Base-by-base conservation (phyloP, 92 coral and sea anemone genomes). In the Bergia puertoricense region DNA sequence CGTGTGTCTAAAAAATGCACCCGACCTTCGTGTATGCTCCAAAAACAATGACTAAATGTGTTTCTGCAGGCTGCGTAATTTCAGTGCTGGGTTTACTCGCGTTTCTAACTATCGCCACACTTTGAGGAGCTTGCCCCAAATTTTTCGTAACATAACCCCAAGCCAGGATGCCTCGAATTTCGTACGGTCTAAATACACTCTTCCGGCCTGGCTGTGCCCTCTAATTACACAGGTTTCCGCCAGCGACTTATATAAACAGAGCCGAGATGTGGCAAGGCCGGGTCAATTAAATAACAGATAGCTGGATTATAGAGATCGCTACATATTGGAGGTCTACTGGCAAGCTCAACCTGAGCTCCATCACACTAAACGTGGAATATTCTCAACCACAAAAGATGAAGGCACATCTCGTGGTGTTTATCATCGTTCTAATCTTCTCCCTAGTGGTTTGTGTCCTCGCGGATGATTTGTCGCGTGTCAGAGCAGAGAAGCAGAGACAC, bases 211-310 rank as follows among this genome's bases (percentile, higher is more conserved):
- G 38, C 81, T 82, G 86, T 76, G 88, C 68, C 85, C 50, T 54
- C 71, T 85, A 91, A 91, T 91, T 89, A 91, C 86, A 85, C 92
- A 81, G 76, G 74, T 91, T 91, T 91, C 94, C 94, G 94, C 77
- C 90, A 85, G 74, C 86, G 93, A 76, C 84, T 86, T 85, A 91
- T 91, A 91, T 89, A 91, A 91, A 89, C 94, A 91, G 79, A 48
- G 71, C 79, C 44, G 67, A 23, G 81, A 69, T 65, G 76, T 82
- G 76, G 76, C 36, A 22, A 20, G 36, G 38, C 37, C 54, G 10
- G 80, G 54, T 76, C 80, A 76, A n/a, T 14, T 72, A 72, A 51
- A 16, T 45, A 30, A 3, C 51, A 76, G 80, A 45, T 45, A 40
- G 8, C 38, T 16, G 30, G 30, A 30, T 30, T 30, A 30, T 30